These are phyloP conservation scores for Lepus timidus DNA, from an alignment of 2,113 vertebrate species.

Conservation along the genomic window DNA sequence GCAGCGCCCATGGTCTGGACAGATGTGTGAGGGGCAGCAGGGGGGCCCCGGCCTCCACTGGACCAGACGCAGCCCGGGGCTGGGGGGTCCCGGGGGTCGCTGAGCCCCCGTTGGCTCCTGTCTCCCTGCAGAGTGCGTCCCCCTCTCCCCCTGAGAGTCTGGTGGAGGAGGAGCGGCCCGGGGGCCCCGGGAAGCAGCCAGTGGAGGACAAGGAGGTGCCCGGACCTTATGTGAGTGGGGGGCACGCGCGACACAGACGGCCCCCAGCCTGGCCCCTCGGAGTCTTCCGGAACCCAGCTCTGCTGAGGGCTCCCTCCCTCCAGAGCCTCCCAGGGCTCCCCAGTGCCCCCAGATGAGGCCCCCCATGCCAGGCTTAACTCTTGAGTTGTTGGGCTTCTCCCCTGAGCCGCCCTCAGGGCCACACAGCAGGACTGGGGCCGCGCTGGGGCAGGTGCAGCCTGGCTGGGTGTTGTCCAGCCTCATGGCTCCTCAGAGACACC, in stretches of 20 bases:
- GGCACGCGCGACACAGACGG: background rate
- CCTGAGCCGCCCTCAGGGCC: background rate
- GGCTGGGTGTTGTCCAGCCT: too few relatives aligned
- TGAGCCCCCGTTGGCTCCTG: background rate
- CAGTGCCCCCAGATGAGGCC: background rate
- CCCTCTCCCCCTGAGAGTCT: constrained; percentile 83
- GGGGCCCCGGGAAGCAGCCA: constrained; percentile 28
- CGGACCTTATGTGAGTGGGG: constrained; percentile 74
- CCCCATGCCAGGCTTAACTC: too few relatives aligned
- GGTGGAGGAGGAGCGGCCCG: constrained; percentile 55
- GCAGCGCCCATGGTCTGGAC: background rate
- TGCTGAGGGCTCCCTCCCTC: background rate
- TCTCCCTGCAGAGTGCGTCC: constrained; percentile 81
- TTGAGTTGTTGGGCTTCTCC: too few relatives aligned
- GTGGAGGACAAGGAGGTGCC: constrained; percentile 65
- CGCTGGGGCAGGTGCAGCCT: too few relatives aligned
- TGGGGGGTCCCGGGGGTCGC: too few relatives aligned
- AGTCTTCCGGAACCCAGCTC: background rate
- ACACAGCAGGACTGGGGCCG: too few relatives aligned
- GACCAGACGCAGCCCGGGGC: constrained; percentile 85
- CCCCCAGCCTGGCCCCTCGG: constrained; percentile 16
- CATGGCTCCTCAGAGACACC: too few relatives aligned
- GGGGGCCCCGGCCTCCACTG: background rate
- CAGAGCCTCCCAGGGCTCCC: background rate
- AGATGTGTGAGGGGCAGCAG: background rate